phyloP scores from a whole-genome alignment of 2,888 invertebrate genomes.

The Coenonympha arcania region DNA sequence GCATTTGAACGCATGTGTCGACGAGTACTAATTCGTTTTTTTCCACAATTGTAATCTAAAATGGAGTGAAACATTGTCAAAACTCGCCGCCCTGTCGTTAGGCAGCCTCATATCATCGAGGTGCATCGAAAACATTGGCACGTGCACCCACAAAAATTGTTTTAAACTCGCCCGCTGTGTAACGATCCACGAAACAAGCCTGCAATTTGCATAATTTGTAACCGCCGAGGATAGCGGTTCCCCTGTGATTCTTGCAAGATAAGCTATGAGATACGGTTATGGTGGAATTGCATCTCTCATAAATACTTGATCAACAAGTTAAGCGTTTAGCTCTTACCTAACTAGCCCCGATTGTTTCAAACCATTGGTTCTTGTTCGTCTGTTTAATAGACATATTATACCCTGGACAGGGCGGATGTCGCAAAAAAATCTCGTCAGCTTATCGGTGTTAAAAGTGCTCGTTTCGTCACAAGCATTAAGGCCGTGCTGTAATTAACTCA shows the following conservation, averaged over 20 bases:
- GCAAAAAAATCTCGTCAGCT: too few relatives aligned
- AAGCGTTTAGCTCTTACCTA: neutral
- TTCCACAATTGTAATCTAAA: neutral
- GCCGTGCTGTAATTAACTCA: too few relatives aligned
- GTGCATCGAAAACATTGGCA: conserved; percentile 45
- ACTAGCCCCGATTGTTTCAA: conserved; percentile 3
- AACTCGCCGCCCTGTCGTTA: conserved; percentile 36
- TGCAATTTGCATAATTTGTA: conserved; percentile 38
- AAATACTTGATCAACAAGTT: conserved; percentile 24
- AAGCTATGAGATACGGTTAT: conserved; percentile 21
- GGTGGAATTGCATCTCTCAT: conserved; percentile 10
- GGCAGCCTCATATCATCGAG: conserved; percentile 26
- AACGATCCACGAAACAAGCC: conserved; percentile 33
- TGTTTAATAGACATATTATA: too few relatives aligned
- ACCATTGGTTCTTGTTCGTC: neutral
- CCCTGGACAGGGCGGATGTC: too few relatives aligned
- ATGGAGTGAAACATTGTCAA: neutral
- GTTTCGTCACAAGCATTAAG: too few relatives aligned
- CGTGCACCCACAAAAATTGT: conserved; percentile 47
- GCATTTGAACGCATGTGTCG: neutral
- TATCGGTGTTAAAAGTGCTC: too few relatives aligned
- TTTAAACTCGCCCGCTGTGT: conserved; percentile 41
- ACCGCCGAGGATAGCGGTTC: conserved; percentile 27
- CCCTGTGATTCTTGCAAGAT: conserved; percentile 28
- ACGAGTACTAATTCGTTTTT: neutral